Conservation (phyloP, 2,113 vertebrate genomes). For the Picathartes gymnocephalus region DNA sequence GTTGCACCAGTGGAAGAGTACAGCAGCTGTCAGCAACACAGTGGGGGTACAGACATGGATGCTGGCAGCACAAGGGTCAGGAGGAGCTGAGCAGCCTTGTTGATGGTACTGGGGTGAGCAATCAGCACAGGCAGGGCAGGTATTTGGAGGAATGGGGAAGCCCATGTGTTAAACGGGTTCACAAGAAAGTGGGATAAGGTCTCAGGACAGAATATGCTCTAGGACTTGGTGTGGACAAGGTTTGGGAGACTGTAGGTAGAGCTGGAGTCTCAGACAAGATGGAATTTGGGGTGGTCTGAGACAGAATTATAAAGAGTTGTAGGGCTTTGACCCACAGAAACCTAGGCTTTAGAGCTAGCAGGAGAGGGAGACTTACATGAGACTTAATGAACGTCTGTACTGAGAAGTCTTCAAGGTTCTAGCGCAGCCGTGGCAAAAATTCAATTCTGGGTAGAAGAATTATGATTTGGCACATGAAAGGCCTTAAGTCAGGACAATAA, state of each 20-base stretch:
- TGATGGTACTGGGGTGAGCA: background rate
- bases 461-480: background rate
- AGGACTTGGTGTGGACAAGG: accelerated
- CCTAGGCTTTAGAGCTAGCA: background rate
- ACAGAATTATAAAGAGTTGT: background rate
- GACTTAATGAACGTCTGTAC: background rate
- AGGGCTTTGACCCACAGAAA: background rate
- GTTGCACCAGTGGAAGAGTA: background rate
- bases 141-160: background rate
- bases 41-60: accelerated
- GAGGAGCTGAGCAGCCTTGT: background rate
- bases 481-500: background rate
- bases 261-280: background rate
- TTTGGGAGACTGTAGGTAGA: background rate
- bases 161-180: background rate
- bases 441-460: background rate
- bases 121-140: background rate
- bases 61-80: background rate
- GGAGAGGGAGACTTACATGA: background rate
- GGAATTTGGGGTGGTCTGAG: background rate
- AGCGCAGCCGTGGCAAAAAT: background rate
- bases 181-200: background rate
- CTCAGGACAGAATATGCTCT: background rate
- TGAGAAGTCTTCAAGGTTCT: background rate
- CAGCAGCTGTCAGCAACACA: accelerated